Evolutionary conservation across 1,140 invertebrate species (phyloP), one percentile per base, ranked within the genome.

Genomic region (Ceratina calcarata): DNA sequence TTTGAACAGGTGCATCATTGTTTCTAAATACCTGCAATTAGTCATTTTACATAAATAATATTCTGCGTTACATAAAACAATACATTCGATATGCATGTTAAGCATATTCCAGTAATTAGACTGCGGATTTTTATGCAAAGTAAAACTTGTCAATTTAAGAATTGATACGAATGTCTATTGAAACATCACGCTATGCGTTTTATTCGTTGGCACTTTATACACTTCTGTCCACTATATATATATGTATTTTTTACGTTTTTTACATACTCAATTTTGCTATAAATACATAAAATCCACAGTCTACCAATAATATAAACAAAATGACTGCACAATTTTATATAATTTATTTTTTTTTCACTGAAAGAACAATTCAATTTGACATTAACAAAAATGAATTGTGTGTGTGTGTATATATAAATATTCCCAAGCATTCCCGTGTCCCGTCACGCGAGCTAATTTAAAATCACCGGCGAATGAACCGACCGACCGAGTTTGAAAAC

Each of bases 1-100:
- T 88, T 95, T 95, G 86, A 97, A 95, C 67, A 96, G 92, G 89
- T 97, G 96, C 87, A 96, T 95, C 79, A 97, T 93, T 0, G 96
- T 96, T 90, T 96, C 96, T 71, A 94, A 69, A 87, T 95, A 96
- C 81, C 95, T 96, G 86, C 76, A 93, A 89, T 77, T 61, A 75
- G 57, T 51, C 53, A 66, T 53, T 16, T n/a, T 8, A 22, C 37
- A 57, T 72, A 51, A 72, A 53, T 72, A 65, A 45, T 3, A 3
- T 22, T 16, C 12, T 71, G 15, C 32, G 16, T 32, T 13, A n/a
- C 18, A 69, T 61, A 3, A 27, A 61, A 27, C 22, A 27, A 61
- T n/a, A 27, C 24, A 61, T 27, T 61, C 60, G n/a, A 32, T 32
- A 32, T 32, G 27, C 27, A 32, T 32, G 4, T 32, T 32, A 32